Evolutionary conservation across 2,888 invertebrate genomes (phyloP), one percentile per base, ranked within the genome.

Genomic region (Blomia tropicalis): DNA sequence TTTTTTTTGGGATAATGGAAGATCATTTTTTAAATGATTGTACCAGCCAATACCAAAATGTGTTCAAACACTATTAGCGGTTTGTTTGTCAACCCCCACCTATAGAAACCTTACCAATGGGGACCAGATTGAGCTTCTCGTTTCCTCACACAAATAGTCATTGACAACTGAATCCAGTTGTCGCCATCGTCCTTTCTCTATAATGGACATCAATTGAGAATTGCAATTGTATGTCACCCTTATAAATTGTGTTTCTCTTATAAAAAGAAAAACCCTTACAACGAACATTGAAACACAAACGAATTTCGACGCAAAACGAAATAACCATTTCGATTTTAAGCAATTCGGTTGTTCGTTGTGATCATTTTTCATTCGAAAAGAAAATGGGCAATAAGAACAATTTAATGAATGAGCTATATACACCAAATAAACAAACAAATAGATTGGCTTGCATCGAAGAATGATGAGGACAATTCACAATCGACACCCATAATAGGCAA

Each of bases 351-450:
- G n/a, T n/a, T 41, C 41, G n/a, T 41, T 41, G 41, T 41, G 41
- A 17, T 41, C 41, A 14, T 41, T 41, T n/a, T 41, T 41, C n/a
- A 17, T n/a, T 17, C 41, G 14, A 41, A 41, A 14, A 41, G 41
- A 14, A 14, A 41, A n/a, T 27, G 27, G n/a, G n/a, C n/a, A n/a
- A n/a, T n/a, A 47, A 47, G 27, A 7, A n/a, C 22, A 47, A 47
- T 47, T 47, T 47, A 47, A 47, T 47, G n/a, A n/a, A n/a, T n/a
- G n/a, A n/a, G n/a, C n/a, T n/a, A n/a, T n/a, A n/a, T n/a, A n/a
- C n/a, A n/a, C n/a, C n/a, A n/a, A n/a, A n/a, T n/a, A 47, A 47
- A 27, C n/a, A 47, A 47, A 47, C 51, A 47, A 47, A 47, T 47
- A 47, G 51, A 47, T 47, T 47, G 51, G 36, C 36, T n/a, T n/a